These are phyloP conservation scores for Psittacula echo DNA, from an alignment of 2,797 vertebrate species.

Conservation along the genomic window DNA sequence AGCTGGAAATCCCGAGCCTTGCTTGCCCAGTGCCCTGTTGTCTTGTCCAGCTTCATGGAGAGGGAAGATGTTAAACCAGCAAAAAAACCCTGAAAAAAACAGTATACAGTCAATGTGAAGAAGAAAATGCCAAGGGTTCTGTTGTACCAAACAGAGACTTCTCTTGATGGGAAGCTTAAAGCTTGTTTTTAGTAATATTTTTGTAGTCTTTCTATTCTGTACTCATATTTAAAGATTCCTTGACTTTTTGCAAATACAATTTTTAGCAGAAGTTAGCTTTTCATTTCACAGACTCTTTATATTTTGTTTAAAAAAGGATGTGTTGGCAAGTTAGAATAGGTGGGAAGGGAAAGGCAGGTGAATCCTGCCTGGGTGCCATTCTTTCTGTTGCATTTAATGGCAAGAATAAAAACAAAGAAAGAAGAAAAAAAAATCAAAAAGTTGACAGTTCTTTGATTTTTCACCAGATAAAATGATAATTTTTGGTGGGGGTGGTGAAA, in stretches of 20 bases:
- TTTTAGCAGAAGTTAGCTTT: not conserved
- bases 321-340: not conserved
- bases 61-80: not conserved
- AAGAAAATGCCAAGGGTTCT: not conserved
- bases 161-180: not conserved
- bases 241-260: not conserved
- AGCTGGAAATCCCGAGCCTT: not conserved
- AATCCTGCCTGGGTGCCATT: not conserved
- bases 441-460: not conserved
- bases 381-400: not conserved
- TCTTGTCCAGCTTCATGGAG: not conserved
- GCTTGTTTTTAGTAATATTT: not conserved
- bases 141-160: not conserved
- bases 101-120: not conserved
- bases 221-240: not conserved
- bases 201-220: not conserved
- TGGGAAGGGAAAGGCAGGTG: not conserved
- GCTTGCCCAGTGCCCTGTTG: not conserved
- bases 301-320: not conserved
- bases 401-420: not conserved
- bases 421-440: not conserved
- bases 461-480: not conserved
- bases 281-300: not conserved
- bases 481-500: not conserved
- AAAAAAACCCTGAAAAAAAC: not conserved